phyloP scores from a whole-genome alignment of 2,113 vertebrate species.

The Globicephala melas region DNA sequence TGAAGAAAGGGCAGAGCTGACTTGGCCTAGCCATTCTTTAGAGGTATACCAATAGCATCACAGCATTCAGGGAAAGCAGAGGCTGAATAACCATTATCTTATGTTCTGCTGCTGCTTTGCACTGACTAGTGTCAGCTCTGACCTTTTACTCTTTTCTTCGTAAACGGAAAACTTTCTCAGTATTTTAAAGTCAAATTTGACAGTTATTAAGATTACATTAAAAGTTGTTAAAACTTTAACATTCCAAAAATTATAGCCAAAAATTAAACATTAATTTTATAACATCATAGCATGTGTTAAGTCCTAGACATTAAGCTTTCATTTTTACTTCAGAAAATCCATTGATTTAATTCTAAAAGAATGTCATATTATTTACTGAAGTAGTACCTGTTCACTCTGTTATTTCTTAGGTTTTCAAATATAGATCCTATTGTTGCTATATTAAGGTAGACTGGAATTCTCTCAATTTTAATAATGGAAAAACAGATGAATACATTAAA shows the following conservation, averaged over 20 bases:
- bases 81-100: neutral
- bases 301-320: neutral
- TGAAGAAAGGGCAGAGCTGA: neutral
- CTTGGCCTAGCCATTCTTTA: neutral
- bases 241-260: neutral
- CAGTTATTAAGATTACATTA: neutral
- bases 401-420: slow-evolving; percentile 34
- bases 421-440: neutral
- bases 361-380: neutral
- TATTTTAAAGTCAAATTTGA: slow-evolving; percentile 14
- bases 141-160: neutral
- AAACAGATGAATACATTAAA: slow-evolving; percentile 1
- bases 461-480: slow-evolving; percentile 14
- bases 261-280: neutral
- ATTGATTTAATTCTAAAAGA: neutral
- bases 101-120: neutral
- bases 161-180: neutral
- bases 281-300: neutral
- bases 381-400: neutral
- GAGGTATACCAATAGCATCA: neutral
- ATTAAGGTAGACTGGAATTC: neutral
- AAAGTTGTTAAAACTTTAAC: neutral
- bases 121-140: neutral
- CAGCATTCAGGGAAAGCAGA: neutral
- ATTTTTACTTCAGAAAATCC: neutral